Evolutionary conservation across 2,888 invertebrate genomes (phyloP), one percentile per base, ranked within the genome.

Genomic region (Drosophila lutescens): DNA sequence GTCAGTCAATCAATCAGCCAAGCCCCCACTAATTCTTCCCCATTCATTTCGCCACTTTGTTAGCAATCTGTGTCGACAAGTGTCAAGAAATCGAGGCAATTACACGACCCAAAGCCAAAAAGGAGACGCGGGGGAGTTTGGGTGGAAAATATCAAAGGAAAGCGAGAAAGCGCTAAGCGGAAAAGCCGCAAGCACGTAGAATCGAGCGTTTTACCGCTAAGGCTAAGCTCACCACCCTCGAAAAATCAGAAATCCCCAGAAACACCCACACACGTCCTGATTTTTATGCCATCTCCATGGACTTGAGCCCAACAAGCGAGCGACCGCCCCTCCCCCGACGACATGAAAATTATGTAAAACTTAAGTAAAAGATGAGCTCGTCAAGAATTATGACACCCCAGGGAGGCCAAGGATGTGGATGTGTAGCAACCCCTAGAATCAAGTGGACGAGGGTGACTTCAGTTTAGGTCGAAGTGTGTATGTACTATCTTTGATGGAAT

Each of bases 281-380:
- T 83, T 82, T 65, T 80, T 77, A 79, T 83, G 88, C 78, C 79
- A 86, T 89, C 87, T 88, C 87, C 83, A 79, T 79, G 87, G 88
- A 82, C 72, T 74, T 71, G 79, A 26, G 41, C 65, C 20, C 20
- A 20, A 20, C 20, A 20, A 20, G 20, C 20, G 20, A 20, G 20
- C 20, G 20, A 20, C 20, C 20, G 43, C 59, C 63, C 70, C 57
- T 58, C 51, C 34, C 50, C 30, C 90, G 85, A 87, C 90, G 77
- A 86, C 85, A 88, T 88, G 88, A 90, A 83, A 90, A 91, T 91
- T 91, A 92, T 92, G 91, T 90, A 91, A 91, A 92, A 91, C 91
- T 91, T 91, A 91, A 91, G 91, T 92, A 91, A 92, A 91, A 92
- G 92, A 92, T 91, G 91, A 91, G 91, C 91, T 91, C 90, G 91